These are phyloP conservation scores for Exocentrus adspersus DNA, from an alignment of 2,888 invertebrate genomes.

Conservation along the genomic window DNA sequence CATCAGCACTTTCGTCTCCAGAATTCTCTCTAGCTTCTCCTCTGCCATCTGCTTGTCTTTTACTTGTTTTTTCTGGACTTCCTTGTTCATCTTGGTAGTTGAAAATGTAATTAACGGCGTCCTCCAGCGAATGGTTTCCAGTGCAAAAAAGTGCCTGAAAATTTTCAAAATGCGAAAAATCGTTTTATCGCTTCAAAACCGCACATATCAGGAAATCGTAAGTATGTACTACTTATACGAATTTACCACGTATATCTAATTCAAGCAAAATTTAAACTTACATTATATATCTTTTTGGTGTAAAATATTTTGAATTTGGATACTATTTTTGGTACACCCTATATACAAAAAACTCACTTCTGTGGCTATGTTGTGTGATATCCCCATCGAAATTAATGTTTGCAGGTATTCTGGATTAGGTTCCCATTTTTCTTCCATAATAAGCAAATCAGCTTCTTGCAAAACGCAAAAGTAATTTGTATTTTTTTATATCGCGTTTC, in stretches of 20 bases:
- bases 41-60: conserved; percentile 38
- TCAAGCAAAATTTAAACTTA: no score
- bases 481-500: not conserved
- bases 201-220: no score
- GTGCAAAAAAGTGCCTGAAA: conserved; percentile 67
- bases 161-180: not conserved
- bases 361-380: conserved; percentile 61
- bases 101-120: conserved; percentile 67
- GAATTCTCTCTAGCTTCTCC: conserved; percentile 47
- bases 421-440: conserved; percentile 42
- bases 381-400: conserved; percentile 63
- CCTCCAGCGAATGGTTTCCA: conserved; percentile 66
- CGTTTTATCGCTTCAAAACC: not conserved
- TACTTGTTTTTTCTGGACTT: conserved; percentile 10
- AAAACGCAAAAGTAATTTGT: not conserved
- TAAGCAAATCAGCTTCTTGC: not conserved
- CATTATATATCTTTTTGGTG: no score
- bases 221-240: no score
- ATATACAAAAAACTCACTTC: conserved; percentile 53
- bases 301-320: no score
- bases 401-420: conserved; percentile 62
- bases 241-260: no score
- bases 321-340: conserved; percentile 1
- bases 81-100: conserved; percentile 58
- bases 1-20: conserved; percentile 51